Evolutionary conservation across 2,797 vertebrate genomes (phyloP).

Genomic region (Anguilla megastoma): DNA sequence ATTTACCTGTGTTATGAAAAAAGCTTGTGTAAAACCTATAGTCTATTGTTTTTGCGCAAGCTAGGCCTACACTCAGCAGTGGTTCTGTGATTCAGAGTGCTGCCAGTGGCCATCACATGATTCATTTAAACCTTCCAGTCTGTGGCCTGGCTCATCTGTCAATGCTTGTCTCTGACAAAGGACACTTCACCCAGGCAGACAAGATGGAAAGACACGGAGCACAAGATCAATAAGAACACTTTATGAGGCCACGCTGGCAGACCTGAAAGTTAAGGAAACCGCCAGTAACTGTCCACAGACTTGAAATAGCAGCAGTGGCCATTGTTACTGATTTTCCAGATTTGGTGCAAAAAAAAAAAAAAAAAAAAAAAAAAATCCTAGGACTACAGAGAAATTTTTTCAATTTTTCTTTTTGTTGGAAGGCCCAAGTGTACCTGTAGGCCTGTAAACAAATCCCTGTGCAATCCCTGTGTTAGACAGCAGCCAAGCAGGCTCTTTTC

Average conservation of each 20-base stretch:
- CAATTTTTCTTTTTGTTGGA: too few species aligned
- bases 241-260: not conserved
- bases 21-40: not conserved
- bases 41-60: not conserved
- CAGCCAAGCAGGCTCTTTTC: not conserved
- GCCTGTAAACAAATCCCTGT: not conserved
- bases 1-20: too few species aligned
- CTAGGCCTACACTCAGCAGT: not conserved
- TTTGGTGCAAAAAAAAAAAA: not conserved
- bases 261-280: not conserved
- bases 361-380: not conserved
- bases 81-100: not conserved
- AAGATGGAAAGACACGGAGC: not conserved
- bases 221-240: not conserved
- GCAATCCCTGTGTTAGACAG: not conserved
- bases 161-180: not conserved
- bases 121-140: not conserved
- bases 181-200: not conserved
- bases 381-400: not conserved
- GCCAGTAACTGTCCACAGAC: not conserved
- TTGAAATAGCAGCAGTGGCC: not conserved
- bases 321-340: not conserved
- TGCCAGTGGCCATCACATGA: not conserved
- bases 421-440: not conserved
- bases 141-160: not conserved